phyloP scores from a whole-genome alignment of 1,140 invertebrate species.

The Mycetomoellerius zeteki region DNA sequence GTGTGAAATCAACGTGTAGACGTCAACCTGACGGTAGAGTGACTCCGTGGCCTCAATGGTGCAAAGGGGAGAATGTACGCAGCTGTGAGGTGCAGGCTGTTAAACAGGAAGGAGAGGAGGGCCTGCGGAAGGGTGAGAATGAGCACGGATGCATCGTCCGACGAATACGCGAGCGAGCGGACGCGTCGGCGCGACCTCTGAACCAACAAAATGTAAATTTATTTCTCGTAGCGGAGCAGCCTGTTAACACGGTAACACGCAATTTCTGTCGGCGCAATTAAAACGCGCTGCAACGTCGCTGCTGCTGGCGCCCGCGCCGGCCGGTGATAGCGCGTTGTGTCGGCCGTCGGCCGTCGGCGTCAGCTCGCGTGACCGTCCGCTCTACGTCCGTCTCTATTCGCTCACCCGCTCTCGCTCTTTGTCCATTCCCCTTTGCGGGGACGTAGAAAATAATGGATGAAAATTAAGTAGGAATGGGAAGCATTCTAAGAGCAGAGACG shows the following conservation, averaged over 20 bases:
- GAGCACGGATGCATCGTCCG: constrained; percentile 14
- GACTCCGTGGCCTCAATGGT: constrained; percentile 8
- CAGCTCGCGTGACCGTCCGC: constrained; percentile 61
- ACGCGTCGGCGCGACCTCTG: constrained; percentile 13
- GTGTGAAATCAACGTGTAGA: constrained; percentile 46
- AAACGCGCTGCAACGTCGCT: constrained; percentile 73
- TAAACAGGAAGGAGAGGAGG: constrained; percentile 14
- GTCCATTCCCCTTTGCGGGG: constrained; percentile 1
- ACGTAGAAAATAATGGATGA: constrained; percentile 56
- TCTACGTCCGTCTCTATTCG: not conserved
- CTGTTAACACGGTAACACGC: constrained; percentile 76
- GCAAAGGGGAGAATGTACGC: not conserved
- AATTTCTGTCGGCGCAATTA: constrained; percentile 78
- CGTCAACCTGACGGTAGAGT: constrained; percentile 31
- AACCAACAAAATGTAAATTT: constrained; percentile 72
- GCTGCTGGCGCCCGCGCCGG: constrained; percentile 44
- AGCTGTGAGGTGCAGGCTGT: constrained; percentile 28
- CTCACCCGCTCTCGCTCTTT: not conserved
- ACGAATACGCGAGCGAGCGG: constrained; percentile 15
- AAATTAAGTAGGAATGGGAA: constrained; percentile 38
- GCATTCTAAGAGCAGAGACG: not conserved
- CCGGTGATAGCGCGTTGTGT: constrained; percentile 24
- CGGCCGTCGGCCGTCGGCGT: constrained; percentile 22
- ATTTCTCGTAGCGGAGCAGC: constrained; percentile 68
- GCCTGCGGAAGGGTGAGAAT: constrained; percentile 9